Percentiles rank a stretch among this genome's conserved stretches.
Conservation (phyloP, 2,797 vertebrate genomes). For the Lepidocolaptes lacrymiger region DNA sequence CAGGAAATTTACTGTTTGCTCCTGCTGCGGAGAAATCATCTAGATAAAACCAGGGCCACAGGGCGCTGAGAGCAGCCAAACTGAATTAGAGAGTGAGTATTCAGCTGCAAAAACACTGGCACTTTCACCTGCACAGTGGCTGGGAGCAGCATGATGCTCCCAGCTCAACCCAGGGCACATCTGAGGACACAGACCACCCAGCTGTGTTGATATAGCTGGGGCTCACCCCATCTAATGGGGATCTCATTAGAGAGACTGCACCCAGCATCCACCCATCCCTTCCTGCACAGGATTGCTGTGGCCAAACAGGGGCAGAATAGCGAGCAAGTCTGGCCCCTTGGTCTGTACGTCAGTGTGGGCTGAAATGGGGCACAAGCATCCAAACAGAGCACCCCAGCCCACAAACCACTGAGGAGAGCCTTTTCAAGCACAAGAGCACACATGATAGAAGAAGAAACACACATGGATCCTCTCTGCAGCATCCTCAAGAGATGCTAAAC, state of each 20-base stretch:
- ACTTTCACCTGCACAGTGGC: not conserved
- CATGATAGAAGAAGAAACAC: not conserved
- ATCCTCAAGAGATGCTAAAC: not conserved
- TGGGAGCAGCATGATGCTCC: not conserved
- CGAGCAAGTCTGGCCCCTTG: not conserved
- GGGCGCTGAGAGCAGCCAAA: not conserved
- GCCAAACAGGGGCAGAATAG: not conserved
- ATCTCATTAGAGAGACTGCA: not conserved
- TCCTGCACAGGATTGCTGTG: fast-evolving
- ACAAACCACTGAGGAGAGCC: not conserved
- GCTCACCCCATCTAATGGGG: not conserved
- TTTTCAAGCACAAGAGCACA: not conserved
- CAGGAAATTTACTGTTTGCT: not conserved
- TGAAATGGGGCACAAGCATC: not conserved
- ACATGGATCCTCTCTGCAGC: not conserved
- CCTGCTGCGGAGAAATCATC: not conserved
- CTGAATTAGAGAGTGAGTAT: not conserved
- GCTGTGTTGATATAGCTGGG: not conserved
- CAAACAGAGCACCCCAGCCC: not conserved
- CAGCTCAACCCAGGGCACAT: not conserved
- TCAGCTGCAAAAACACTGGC: not conserved
- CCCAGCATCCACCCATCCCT: not conserved
- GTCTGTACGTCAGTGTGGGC: fast-evolving
- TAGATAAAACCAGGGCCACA: not conserved
- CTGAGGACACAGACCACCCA: not conserved